Percentiles rank a stretch among this genome's conserved stretches.
Evolutionary conservation across 2,797 vertebrate genomes (phyloP).

Genomic region (Anniella stebbinsi): DNA sequence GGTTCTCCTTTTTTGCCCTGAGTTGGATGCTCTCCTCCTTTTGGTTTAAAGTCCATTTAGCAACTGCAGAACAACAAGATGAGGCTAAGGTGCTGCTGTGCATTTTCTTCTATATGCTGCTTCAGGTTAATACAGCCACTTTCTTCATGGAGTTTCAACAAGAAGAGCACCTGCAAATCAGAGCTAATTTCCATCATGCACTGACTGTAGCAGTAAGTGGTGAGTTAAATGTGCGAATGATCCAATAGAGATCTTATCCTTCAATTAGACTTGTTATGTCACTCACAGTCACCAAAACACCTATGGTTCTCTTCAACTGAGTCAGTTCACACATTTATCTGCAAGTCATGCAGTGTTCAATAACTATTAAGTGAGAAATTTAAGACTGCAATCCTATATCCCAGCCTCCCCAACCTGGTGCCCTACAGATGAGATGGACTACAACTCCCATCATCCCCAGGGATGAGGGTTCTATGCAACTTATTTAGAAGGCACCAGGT

Average conservation of each 20-base stretch:
- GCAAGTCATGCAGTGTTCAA: not conserved
- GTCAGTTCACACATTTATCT: not conserved
- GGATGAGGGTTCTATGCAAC: not conserved
- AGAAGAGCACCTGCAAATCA: not conserved
- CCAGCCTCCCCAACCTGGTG: no score
- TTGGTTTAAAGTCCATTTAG: conserved; percentile 13
- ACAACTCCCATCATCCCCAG: not conserved
- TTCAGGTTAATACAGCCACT: not conserved
- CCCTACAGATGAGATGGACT: not conserved
- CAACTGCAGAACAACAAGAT: not conserved
- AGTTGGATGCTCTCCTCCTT: no score
- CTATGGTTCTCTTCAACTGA: not conserved
- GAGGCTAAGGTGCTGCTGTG: not conserved
- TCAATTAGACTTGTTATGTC: not conserved
- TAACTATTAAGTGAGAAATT: not conserved
- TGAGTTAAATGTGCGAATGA: not conserved
- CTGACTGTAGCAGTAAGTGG: not conserved
- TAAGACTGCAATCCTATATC: not conserved
- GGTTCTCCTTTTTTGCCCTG: no score
- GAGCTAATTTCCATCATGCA: not conserved
- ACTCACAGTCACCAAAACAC: not conserved
- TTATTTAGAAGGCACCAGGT: not conserved
- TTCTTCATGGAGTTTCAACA: not conserved
- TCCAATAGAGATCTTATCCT: not conserved
- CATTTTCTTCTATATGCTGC: not conserved